A percentile compares a stretch with the other conserved stretches of the same genome.
phyloP scores from a whole-genome alignment of 2,797 vertebrate species.

The Poliocrania exsul region DNA sequence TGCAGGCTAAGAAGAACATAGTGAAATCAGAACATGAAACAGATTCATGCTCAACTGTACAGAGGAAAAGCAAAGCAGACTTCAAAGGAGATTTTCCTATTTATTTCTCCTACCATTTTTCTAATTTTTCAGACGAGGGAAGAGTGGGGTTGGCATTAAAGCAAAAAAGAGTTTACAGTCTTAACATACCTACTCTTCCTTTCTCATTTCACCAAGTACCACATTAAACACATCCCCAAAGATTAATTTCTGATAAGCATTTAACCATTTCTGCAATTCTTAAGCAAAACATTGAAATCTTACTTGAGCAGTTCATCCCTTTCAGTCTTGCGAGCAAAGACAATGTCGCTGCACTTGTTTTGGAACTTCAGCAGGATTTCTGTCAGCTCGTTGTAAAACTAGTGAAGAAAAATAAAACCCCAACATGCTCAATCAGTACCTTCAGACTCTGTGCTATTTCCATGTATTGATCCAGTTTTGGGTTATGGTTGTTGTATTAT shows the following conservation, averaged over 20 bases:
- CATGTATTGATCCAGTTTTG: neutral
- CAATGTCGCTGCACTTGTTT: constrained; percentile 98
- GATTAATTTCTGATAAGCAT: neutral
- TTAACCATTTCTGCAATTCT: neutral
- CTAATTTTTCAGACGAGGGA: neutral
- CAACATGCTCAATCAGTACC: neutral
- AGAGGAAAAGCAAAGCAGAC: neutral
- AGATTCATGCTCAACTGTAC: neutral
- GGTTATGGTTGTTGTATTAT: neutral
- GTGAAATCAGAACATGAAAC: neutral
- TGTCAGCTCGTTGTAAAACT: constrained; percentile 98
- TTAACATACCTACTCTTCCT: neutral
- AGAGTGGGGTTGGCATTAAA: neutral
- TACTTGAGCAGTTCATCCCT: constrained; percentile 97
- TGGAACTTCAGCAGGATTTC: constrained; percentile 97
- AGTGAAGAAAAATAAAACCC: constrained; percentile 3
- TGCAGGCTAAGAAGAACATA: neutral
- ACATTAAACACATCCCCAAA: neutral
- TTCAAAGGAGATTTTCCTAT: neutral
- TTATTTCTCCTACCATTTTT: neutral
- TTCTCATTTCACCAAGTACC: neutral
- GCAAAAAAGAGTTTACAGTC: neutral
- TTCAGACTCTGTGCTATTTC: neutral
- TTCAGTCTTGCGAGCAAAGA: constrained; percentile 97
- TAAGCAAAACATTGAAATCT: constrained; percentile 50